A percentile compares a stretch with the other conserved stretches of the same genome.
These are phyloP conservation scores for Platerodrilus igneus DNA, from an alignment of 2,888 invertebrate species.

Conservation along the genomic window DNA sequence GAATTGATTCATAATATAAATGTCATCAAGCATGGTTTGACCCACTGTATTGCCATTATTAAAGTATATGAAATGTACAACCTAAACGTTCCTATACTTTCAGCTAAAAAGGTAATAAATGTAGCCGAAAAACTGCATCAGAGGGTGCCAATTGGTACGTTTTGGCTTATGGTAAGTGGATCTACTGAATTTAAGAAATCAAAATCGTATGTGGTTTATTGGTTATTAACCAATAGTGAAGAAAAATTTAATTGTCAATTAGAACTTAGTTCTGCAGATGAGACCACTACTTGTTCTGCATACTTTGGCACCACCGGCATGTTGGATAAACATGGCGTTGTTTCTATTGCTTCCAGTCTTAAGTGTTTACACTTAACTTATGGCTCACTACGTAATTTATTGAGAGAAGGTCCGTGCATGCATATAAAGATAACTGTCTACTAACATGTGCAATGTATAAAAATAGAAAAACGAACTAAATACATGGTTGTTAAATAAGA, in stretches of 20 bases:
- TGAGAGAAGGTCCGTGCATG: slow-evolving; percentile 37
- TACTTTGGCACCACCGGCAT: slow-evolving; percentile 37
- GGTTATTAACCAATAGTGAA: slow-evolving; percentile 41
- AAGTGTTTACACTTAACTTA: slow-evolving; percentile 39
- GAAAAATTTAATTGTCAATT: slow-evolving; percentile 38
- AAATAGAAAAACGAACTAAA: too few relatives aligned
- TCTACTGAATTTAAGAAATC: slow-evolving; percentile 31
- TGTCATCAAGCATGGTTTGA: slow-evolving; percentile 32
- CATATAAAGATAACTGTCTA: slow-evolving; percentile 41
- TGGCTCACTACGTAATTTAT: slow-evolving; percentile 35
- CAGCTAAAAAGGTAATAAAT: slow-evolving; percentile 34
- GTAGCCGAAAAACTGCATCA: slow-evolving; percentile 36
- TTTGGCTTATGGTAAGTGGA: slow-evolving; percentile 44
- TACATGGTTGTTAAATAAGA: too few relatives aligned
- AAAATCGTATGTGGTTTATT: slow-evolving; percentile 36
- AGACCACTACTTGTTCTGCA: slow-evolving; percentile 36
- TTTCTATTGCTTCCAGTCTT: slow-evolving; percentile 32
- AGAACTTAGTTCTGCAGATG: slow-evolving; percentile 39
- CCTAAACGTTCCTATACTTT: slow-evolving; percentile 27
- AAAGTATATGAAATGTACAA: slow-evolving; percentile 38
- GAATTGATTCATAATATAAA: slow-evolving; percentile 35
- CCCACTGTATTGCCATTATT: slow-evolving; percentile 39
- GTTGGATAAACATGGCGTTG: slow-evolving; percentile 32
- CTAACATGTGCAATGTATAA: too few relatives aligned
- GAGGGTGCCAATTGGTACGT: slow-evolving; percentile 37